Percentiles rank a stretch among this genome's conserved stretches.
phyloP scores from a whole-genome alignment of 2,888 invertebrate species.

The Isoperla grammatica region DNA sequence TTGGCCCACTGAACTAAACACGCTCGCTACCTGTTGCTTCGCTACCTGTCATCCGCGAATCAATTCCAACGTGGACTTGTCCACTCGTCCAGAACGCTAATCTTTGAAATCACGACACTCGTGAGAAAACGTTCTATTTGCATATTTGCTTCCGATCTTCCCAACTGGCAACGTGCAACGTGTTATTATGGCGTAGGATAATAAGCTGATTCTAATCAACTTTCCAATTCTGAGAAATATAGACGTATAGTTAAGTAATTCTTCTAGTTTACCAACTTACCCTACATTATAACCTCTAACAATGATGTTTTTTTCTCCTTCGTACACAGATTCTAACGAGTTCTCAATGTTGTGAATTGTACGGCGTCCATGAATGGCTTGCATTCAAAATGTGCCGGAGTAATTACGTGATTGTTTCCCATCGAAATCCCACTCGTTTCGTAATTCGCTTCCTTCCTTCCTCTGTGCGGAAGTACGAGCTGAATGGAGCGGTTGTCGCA shows the following conservation, averaged over 20 bases:
- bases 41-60: background rate
- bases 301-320: background rate
- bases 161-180: no score
- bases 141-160: no score
- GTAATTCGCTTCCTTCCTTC: no score
- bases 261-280: no score
- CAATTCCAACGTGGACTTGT: background rate
- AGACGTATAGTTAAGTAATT: background rate
- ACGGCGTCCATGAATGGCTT: no score
- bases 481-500: no score
- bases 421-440: no score
- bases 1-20: slow-evolving; percentile 8
- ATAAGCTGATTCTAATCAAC: background rate
- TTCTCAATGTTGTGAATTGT: slow-evolving; percentile 11
- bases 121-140: slow-evolving; percentile 3
- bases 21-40: background rate
- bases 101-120: slow-evolving; percentile 3
- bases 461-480: no score
- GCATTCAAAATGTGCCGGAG: no score
- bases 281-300: background rate
- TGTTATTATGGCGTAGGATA: no score
- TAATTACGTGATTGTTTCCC: no score
- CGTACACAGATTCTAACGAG: background rate
- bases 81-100: background rate
- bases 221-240: background rate